These are phyloP conservation scores for Anagrus nilaparvatae DNA, from an alignment of 1,140 invertebrate genomes.

Conservation along the genomic window DNA sequence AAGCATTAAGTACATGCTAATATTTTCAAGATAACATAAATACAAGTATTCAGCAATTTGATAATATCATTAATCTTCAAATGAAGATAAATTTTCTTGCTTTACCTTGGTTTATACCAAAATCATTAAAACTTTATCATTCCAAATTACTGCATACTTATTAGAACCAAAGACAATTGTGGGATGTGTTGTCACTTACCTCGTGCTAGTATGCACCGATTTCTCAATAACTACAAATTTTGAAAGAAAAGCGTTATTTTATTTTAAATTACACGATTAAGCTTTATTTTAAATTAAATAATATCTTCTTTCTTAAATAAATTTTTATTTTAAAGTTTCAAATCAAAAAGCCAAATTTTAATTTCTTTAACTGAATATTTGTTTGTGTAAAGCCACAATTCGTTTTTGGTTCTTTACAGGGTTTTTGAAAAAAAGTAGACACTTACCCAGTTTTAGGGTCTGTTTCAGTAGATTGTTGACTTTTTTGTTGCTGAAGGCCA, in stretches of 20 bases:
- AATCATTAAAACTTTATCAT: not conserved
- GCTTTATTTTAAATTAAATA: too few relatives aligned
- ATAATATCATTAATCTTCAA: not conserved
- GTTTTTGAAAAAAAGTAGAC: constrained; percentile 24
- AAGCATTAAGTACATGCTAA: constrained; percentile 28
- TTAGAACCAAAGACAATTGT: constrained; percentile 41
- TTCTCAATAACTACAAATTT: not conserved
- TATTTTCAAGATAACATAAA: constrained; percentile 19
- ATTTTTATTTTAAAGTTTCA: too few relatives aligned
- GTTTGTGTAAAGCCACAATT: constrained; percentile 37
- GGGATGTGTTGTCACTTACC: constrained; percentile 38
- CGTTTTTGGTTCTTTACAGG: constrained; percentile 31
- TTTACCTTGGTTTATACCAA: not conserved
- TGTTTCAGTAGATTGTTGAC: constrained; percentile 29
- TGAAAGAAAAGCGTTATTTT: too few relatives aligned
- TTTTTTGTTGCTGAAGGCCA: constrained; percentile 42
- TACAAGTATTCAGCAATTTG: constrained; percentile 31
- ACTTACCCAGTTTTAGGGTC: constrained; percentile 49
- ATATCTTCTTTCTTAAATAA: too few relatives aligned
- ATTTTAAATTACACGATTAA: too few relatives aligned
- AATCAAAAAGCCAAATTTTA: too few relatives aligned
- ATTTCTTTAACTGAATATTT: constrained; percentile 18
- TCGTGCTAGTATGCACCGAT: constrained; percentile 17
- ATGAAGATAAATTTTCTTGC: not conserved
- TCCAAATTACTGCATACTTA: constrained; percentile 36